Evolutionary conservation across 2,888 invertebrate species (phyloP), one percentile per base, ranked within the genome.

Genomic region (Drosophila robusta): DNA sequence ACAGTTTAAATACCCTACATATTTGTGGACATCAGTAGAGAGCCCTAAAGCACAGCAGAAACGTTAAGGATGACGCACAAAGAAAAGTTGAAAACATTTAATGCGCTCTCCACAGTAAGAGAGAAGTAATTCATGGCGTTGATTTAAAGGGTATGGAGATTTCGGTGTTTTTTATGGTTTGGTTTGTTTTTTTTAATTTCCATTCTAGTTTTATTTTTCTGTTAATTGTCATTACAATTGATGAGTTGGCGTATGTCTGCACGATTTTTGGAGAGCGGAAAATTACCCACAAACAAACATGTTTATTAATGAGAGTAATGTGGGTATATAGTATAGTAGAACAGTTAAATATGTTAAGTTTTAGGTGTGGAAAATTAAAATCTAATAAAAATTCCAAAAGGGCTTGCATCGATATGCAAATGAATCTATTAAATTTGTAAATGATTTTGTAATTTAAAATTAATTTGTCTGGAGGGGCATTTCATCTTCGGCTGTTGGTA

Each of bases 231-330:
- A 52, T 61, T 67, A 54, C 67, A 63, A 44, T 65, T 67, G 64
- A 82, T 86, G 70, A 72, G 70, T 74, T 32, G 67, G 52, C 56
- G 68, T 50, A 16, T 26, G 41, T n/a, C 26, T 14, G 51, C 85
- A 86, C 87, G 83, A 86, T 45, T 62, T 62, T 68, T 55, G 26
- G 41, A 32, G 50, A 84, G 65, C 70, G 89, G 85, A 89, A 89
- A 84, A 76, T 70, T 78, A 83, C 80, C 34, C 49, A 50, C 9
- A 42, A 51, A 44, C 42, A 16, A 29, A 39, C 16, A 54, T 41
- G 16, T n/a, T 49, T 36, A 36, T 41, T 38, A 61, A 61, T 61
- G 24, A 34, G 60, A 29, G n/a, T 41, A 55, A 38, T 24, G 12
- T n/a, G 14, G 44, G 41, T 14, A 41, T 34, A 12, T 38, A n/a